Conservation (phyloP, 1,140 invertebrate species). For the Argopecten irradians region DNA sequence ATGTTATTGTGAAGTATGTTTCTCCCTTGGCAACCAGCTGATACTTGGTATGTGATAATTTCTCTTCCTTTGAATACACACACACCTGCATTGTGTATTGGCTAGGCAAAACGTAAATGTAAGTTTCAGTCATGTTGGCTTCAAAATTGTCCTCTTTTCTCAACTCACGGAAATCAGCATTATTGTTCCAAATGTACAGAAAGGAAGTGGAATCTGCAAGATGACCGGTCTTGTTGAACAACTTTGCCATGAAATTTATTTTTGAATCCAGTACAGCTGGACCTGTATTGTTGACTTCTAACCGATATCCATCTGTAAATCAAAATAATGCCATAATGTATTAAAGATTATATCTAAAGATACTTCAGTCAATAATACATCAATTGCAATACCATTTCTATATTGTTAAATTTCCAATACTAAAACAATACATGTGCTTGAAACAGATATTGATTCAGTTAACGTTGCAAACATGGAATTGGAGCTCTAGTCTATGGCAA, state of each 20-base stretch:
- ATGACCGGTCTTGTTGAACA: not conserved
- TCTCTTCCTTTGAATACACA: not conserved
- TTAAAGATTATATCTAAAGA: too few species aligned
- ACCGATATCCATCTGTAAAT: not conserved
- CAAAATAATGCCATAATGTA: too few species aligned
- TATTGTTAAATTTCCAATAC: too few species aligned
- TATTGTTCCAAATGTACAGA: conserved; percentile 5
- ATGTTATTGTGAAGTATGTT: not conserved
- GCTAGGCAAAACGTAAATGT: not conserved
- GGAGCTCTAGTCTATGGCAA: too few species aligned
- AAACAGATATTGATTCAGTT: too few species aligned
- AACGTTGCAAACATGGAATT: too few species aligned
- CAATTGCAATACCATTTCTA: too few species aligned
- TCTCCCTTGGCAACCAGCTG: not conserved
- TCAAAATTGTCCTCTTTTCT: not conserved
- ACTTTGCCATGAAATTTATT: not conserved
- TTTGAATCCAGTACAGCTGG: not conserved
- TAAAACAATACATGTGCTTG: too few species aligned
- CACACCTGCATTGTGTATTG: not conserved
- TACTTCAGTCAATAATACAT: too few species aligned
- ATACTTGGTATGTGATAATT: not conserved
- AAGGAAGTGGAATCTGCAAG: not conserved
- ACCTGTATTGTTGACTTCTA: not conserved
- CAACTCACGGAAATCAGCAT: not conserved
- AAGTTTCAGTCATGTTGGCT: not conserved